Conservation (phyloP, 30 jellyfish, hydroid and myxozoan species). For the Turritopsis rubra region DNA sequence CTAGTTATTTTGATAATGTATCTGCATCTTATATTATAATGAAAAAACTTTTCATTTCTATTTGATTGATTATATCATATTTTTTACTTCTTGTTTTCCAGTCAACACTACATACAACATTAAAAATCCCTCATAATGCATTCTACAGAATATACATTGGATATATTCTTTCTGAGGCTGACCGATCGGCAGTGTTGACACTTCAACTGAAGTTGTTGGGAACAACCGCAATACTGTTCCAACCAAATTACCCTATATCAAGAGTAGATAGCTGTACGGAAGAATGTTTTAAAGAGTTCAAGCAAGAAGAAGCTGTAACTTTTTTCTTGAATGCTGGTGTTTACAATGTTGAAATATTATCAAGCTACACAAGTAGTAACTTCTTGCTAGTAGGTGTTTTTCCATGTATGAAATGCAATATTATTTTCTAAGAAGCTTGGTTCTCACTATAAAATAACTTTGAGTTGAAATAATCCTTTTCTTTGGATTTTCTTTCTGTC, state of each 20-base stretch:
- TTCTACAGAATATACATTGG: slow-evolving; percentile 46
- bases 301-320: not conserved
- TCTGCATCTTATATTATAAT: no score
- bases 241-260: slow-evolving; percentile 42
- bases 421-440: not conserved
- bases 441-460: no score
- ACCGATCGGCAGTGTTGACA: slow-evolving; percentile 20
- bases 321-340: slow-evolving; percentile 26
- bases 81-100: not conserved
- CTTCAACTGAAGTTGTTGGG: slow-evolving; percentile 42
- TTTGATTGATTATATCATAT: no score
- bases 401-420: not conserved
- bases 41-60: no score
- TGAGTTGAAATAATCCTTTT: no score
- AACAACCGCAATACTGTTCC: slow-evolving; percentile 19
- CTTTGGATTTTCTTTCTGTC: no score
- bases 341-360: slow-evolving; percentile 18
- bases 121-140: slow-evolving; percentile 62
- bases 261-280: slow-evolving; percentile 20
- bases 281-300: slow-evolving; percentile 43
- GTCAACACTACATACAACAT: slow-evolving; percentile 35
- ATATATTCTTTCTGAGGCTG: slow-evolving; percentile 36
- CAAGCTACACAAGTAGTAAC: slow-evolving; percentile 3
- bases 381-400: slow-evolving; percentile 20
- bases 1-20: no score